phyloP scores from a whole-genome alignment of 2,797 vertebrate species.

The Sitta carolinensis region DNA sequence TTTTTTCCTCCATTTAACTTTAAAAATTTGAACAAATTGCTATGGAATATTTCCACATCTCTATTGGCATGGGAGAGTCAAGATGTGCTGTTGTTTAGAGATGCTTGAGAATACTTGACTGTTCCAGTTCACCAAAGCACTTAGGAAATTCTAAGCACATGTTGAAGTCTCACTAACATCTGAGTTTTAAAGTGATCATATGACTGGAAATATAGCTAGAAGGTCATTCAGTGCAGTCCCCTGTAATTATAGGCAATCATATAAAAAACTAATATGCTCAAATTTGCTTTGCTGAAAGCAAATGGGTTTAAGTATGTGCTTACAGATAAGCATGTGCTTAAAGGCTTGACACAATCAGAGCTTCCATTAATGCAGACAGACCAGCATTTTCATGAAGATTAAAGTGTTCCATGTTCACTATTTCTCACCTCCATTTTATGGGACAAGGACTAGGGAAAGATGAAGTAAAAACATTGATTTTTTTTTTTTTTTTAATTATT shows the following conservation, averaged over 20 bases:
- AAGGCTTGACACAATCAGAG: constrained; percentile 40
- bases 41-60: neutral
- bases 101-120: constrained; percentile 37
- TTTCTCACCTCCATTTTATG: constrained; percentile 9
- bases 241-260: constrained; percentile 66
- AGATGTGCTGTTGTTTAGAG: constrained; percentile 20
- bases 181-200: constrained; percentile 60
- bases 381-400: constrained; percentile 22
- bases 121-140: constrained; percentile 48
- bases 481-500: neutral
- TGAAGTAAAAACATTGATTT: neutral
- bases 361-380: constrained; percentile 22
- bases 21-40: neutral
- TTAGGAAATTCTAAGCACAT: constrained; percentile 51
- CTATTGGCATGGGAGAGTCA: neutral
- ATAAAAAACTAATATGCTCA: constrained; percentile 65
- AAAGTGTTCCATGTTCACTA: constrained; percentile 1
- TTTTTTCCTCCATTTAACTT: neutral
- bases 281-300: constrained; percentile 67
- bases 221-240: constrained; percentile 51
- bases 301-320: constrained; percentile 65
- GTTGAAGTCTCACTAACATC: constrained; percentile 56
- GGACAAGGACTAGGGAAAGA: neutral
- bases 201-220: constrained; percentile 61
- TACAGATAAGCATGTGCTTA: constrained; percentile 67